A percentile compares a stretch with the other conserved stretches of the same genome.
Evolutionary conservation across 2,113 vertebrate genomes (phyloP).

Genomic region (Canis aureus): DNA sequence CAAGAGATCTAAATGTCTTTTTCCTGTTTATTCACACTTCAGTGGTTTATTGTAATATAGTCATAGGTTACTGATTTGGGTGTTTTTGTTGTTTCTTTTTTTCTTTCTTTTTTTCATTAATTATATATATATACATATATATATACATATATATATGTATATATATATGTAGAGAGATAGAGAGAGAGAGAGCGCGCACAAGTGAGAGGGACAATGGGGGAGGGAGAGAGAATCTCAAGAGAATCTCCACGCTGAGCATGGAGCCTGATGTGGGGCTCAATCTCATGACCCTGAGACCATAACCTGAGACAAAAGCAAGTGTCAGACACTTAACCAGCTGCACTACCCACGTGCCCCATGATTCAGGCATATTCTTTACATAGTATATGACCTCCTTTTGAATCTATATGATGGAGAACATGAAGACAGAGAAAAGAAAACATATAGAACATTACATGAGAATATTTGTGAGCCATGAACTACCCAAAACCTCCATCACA

Average conservation of each 20-base stretch:
- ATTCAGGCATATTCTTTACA: not conserved
- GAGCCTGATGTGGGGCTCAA: not conserved
- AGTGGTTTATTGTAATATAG: not conserved
- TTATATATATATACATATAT: too few species aligned
- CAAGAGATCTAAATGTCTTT: not conserved
- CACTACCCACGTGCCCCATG: not conserved
- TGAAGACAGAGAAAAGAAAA: conserved; percentile 3
- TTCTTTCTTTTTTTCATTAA: too few species aligned
- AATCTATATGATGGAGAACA: not conserved
- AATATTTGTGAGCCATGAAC: not conserved
- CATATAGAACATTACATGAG: not conserved
- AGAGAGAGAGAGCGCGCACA: not conserved
- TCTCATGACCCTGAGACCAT: not conserved
- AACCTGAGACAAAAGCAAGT: not conserved
- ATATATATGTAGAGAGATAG: not conserved
- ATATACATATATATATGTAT: too few species aligned
- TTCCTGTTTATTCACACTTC: not conserved
- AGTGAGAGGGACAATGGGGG: not conserved
- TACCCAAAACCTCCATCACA: not conserved
- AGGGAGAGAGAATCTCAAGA: not conserved
- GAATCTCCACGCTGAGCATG: not conserved
- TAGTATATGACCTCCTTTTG: not conserved
- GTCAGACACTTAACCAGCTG: not conserved
- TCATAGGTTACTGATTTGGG: not conserved
- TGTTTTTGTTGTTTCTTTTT: not conserved